Evolutionary conservation across 92 coral and sea anemone species (phyloP).

Genomic region (Zoanthus solanderi): DNA sequence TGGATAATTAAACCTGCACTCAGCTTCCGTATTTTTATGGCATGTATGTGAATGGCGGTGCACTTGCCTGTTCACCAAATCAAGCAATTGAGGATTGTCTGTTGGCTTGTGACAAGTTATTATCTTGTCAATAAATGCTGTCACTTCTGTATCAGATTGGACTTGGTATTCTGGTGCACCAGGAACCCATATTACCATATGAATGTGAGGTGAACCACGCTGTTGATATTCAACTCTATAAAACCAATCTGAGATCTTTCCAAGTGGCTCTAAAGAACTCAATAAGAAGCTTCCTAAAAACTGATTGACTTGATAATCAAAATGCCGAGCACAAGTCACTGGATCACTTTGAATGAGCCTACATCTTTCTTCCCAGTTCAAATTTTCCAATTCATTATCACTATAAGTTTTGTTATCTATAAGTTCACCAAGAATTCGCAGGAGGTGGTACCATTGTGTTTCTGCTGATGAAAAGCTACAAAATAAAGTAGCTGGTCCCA

Average conservation of each 20-base stretch:
- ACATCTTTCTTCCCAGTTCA: conserved; percentile 32
- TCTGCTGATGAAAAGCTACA: too few relatives aligned
- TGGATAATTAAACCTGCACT: not conserved
- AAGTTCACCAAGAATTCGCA: conserved; percentile 3
- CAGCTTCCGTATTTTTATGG: conserved; percentile 3
- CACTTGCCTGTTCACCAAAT: conserved; percentile 1
- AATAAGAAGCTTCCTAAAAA: not conserved
- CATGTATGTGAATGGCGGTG: conserved; percentile 34
- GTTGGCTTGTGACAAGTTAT: not conserved
- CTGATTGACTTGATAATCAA: not conserved
- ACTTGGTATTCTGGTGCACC: conserved; percentile 42
- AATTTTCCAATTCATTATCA: conserved; percentile 32
- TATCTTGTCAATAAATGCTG: conserved; percentile 37
- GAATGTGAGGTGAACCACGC: not conserved
- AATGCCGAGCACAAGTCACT: not conserved
- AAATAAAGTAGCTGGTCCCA: too few relatives aligned
- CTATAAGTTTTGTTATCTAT: conserved; percentile 33
- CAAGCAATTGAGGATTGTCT: conserved; percentile 5
- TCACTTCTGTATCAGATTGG: conserved; percentile 26
- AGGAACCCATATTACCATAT: conserved; percentile 45
- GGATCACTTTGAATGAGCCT: not conserved
- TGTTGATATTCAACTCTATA: not conserved
- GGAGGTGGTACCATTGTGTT: not conserved
- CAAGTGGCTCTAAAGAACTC: conserved; percentile 3
- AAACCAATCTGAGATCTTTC: too few relatives aligned